These are phyloP conservation scores for Acanthosepion pharaonis DNA, from an alignment of 2,888 invertebrate species.

Conservation along the genomic window DNA sequence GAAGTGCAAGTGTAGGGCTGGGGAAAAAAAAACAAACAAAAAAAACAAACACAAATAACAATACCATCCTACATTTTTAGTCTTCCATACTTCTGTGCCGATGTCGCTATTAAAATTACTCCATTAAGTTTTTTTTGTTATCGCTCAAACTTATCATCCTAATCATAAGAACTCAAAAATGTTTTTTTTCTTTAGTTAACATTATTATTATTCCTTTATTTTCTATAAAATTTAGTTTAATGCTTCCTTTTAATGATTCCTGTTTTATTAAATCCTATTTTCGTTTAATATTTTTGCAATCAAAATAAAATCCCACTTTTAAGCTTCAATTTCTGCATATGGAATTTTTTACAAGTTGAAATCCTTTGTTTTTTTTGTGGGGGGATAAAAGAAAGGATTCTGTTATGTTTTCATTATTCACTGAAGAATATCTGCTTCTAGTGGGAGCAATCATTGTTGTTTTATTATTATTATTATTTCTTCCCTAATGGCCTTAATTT, in stretches of 20 bases:
- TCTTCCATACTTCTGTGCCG: slow-evolving; percentile 33
- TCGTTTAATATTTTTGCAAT: not conserved
- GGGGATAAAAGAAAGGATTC: not conserved
- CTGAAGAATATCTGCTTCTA: not conserved
- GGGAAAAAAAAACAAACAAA: not conserved
- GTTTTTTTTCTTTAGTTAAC: not conserved
- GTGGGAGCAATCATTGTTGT: not conserved
- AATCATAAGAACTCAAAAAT: not conserved
- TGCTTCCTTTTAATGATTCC: not conserved
- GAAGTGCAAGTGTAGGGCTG: not conserved
- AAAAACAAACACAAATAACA: not conserved
- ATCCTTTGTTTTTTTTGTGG: not conserved
- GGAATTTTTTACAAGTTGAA: not conserved
- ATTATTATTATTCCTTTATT: not conserved
- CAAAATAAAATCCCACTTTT: not conserved
- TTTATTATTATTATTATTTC: not conserved
- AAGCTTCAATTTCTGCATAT: not conserved
- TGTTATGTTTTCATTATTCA: not conserved
- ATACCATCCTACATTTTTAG: slow-evolving; percentile 33
- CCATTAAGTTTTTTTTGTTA: not conserved
- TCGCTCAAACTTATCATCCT: slow-evolving; percentile 33
- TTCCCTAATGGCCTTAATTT: not conserved
- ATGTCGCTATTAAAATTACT: slow-evolving; percentile 23
- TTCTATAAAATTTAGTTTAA: not conserved
- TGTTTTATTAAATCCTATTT: not conserved